Evolutionary conservation across 1,140 invertebrate genomes (phyloP).

Genomic region (Mizuhopecten yessoensis): DNA sequence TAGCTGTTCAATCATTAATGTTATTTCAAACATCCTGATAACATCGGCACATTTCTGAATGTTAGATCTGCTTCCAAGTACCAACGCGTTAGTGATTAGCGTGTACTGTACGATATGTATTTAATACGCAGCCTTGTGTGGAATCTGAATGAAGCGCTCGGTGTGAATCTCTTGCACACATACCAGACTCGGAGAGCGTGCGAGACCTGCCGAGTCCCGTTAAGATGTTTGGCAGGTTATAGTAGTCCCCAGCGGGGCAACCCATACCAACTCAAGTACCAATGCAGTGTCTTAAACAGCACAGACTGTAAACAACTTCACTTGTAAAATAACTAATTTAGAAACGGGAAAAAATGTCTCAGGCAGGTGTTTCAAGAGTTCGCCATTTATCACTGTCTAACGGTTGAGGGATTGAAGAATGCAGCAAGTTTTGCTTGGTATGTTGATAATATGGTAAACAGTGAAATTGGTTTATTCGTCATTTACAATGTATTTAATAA

Average conservation of each 20-base stretch:
- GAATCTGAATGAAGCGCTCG: background rate
- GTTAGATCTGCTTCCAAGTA: no score
- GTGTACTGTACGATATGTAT: background rate
- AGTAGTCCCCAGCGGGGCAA: background rate
- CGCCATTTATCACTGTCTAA: background rate
- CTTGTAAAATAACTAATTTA: background rate
- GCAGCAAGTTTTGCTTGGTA: background rate
- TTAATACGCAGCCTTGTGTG: background rate
- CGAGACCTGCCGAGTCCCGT: background rate
- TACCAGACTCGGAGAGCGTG: background rate
- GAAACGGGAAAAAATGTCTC: background rate
- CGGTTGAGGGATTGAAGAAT: background rate
- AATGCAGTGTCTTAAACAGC: background rate
- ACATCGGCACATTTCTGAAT: no score
- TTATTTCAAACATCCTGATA: no score
- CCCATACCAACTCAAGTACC: background rate
- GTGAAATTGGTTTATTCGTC: no score
- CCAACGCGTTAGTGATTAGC: background rate
- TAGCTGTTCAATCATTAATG: no score
- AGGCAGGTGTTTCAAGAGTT: background rate
- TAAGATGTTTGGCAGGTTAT: background rate
- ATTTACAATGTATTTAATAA: no score
- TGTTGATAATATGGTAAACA: no score
- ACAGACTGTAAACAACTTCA: background rate
- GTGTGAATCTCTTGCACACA: conserved; percentile 1